Evolutionary conservation across 2,888 invertebrate genomes (phyloP), one percentile per base, ranked within the genome.

Genomic region (Priocnemis perturbator): DNA sequence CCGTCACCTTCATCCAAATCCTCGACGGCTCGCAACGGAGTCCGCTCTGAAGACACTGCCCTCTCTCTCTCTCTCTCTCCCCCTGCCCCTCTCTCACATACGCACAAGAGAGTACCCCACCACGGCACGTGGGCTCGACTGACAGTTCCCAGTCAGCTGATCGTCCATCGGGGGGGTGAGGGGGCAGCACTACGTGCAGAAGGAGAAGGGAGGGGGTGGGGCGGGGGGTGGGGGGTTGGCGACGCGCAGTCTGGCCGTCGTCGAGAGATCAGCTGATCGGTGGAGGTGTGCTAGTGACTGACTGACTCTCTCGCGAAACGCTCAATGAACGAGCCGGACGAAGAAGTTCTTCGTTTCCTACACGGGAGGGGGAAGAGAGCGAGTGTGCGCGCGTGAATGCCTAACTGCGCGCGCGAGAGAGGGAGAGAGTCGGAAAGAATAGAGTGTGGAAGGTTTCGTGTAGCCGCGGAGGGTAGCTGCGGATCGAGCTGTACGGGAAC

Each of bases 61-160:
- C 55, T 53, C 47, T 45, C 44, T 21, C 20, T 20, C 17, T 23
- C 55, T 21, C 44, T 15, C 19, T 11, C 20, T 21, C 62, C 21
- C 23, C n/a, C 55, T 61, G 44, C 15, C 17, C 20, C 58, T 26
- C 59, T 19, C 19, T 55, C 15, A 21, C 30, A 19, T 48, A n/a
- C 47, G 44, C 37, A 37, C 37, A 37, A 67, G 69, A 74, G 72
- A 66, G 77, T 72, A 74, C 73, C 78, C 71, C 76, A 73, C 69
- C 64, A 48, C 52, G 52, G 67, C 77, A 74, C 79, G 79, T 69
- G 77, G 67, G 57, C 65, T 79, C 85, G 79, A 85, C 85, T 86
- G 86, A 85, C 85, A 83, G 83, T 86, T 86, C 81, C 73, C 82
- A 84, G 84, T 87, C 87, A 88, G 87, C 87, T 86, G 88, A 88